These are phyloP conservation scores for Egretta garzetta DNA, from an alignment of 2,113 vertebrate genomes.

Conservation along the genomic window DNA sequence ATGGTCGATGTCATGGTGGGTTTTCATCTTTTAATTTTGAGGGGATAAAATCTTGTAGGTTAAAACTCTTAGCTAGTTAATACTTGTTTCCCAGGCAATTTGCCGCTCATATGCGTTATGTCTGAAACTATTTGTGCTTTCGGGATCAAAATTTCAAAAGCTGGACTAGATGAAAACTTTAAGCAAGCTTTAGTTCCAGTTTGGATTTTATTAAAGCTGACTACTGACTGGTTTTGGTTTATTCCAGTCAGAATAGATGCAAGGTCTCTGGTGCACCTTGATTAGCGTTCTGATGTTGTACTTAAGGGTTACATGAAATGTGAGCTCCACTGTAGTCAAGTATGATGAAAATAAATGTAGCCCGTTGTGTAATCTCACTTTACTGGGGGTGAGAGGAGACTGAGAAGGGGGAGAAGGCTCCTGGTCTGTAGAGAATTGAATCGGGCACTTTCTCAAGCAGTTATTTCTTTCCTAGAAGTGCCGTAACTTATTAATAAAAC, in stretches of 20 bases:
- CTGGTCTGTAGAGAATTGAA: not conserved
- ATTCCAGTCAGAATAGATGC: not conserved
- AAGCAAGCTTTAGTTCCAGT: not conserved
- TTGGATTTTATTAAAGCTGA: not conserved
- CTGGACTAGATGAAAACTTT: not conserved
- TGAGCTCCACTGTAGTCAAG: not conserved
- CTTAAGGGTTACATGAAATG: not conserved
- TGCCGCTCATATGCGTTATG: rapidly evolving
- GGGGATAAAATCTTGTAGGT: not conserved
- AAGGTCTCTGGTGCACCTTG: not conserved
- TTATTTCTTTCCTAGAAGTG: not conserved
- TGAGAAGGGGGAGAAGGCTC: not conserved
- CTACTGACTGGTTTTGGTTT: not conserved
- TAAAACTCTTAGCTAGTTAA: not conserved
- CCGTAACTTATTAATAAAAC: not conserved
- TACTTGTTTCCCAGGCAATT: not conserved
- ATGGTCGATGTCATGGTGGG: not conserved
- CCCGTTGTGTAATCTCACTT: not conserved
- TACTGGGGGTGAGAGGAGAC: not conserved
- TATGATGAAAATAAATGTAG: not conserved
- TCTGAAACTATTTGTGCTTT: not conserved
- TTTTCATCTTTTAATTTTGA: not conserved
- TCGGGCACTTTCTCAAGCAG: not conserved
- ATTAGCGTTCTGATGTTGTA: not conserved
- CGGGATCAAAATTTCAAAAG: not conserved